These are phyloP conservation scores for Drosophila vallismaia DNA, from an alignment of 2,888 invertebrate genomes.

Conservation along the genomic window DNA sequence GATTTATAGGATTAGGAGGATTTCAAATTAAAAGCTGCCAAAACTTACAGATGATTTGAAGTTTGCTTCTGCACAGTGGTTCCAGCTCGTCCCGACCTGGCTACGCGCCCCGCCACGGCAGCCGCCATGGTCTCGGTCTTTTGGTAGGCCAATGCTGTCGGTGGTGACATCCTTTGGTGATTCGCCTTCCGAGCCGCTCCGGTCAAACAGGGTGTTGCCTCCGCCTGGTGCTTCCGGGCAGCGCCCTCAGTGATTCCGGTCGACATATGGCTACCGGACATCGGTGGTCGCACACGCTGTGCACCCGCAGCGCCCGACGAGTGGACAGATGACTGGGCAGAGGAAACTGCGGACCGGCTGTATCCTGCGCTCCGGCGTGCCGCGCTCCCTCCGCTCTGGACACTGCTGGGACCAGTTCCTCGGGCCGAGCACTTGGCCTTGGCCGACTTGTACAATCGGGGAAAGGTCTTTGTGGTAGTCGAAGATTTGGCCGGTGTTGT, in stretches of 20 bases:
- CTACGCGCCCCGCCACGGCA: slow-evolving; percentile 7
- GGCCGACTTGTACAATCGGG: slow-evolving; percentile 42
- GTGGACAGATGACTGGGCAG: neutral
- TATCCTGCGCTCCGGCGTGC: neutral
- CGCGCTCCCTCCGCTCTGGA: slow-evolving; percentile 4
- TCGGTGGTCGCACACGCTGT: neutral
- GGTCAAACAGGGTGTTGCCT: neutral
- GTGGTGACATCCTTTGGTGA: neutral
- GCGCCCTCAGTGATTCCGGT: neutral
- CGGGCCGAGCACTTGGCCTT: slow-evolving; percentile 26
- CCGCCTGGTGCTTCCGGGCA: slow-evolving; percentile 2
- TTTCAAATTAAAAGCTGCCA: neutral
- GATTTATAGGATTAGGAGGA: neutral
- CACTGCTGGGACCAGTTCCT: neutral
- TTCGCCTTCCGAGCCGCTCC: slow-evolving; percentile 6
- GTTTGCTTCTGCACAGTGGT: neutral
- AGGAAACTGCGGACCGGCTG: neutral
- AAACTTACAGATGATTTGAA: slow-evolving; percentile 15
- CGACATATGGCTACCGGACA: slow-evolving; percentile 1
- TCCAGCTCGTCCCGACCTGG: neutral
- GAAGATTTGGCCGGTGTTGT: slow-evolving; percentile 27
- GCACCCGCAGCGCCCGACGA: neutral
- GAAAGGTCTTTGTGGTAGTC: slow-evolving; percentile 16
- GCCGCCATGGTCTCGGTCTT: neutral
- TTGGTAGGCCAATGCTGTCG: slow-evolving; percentile 3